phyloP scores from a whole-genome alignment of 2,888 invertebrate species.

The Leptinotarsa haldemani region DNA sequence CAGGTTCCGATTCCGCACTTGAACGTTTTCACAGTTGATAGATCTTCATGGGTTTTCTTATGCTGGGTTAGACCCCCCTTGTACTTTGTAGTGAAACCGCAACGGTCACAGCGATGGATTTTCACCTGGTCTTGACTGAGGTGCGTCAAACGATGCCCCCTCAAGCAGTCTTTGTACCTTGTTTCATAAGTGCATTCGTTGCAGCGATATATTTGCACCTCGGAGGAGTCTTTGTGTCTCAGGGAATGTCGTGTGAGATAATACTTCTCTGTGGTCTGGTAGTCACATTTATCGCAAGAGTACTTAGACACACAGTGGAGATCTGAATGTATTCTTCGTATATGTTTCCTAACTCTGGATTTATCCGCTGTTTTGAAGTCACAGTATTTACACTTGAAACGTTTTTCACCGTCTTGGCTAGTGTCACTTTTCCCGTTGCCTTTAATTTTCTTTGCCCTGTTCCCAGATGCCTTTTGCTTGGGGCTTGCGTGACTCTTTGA shows the following conservation, averaged over 20 bases:
- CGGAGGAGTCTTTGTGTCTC: slow-evolving; percentile 6
- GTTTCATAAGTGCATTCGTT: slow-evolving; percentile 9
- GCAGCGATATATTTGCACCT: background rate
- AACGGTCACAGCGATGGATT: background rate
- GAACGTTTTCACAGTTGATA: background rate
- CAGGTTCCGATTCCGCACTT: slow-evolving; percentile 6
- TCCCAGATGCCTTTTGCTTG: background rate
- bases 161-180: background rate
- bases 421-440: too few species aligned
- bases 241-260: slow-evolving; percentile 14
- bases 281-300: slow-evolving; percentile 16
- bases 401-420: background rate
- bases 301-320: background rate
- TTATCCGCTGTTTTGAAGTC: slow-evolving; percentile 4
- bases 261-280: background rate
- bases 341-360: background rate
- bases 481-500: background rate
- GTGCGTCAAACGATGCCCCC: slow-evolving; percentile 1
- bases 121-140: background rate
- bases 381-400: slow-evolving; percentile 12
- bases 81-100: slow-evolving; percentile 12
- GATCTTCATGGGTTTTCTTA: slow-evolving; percentile 3
- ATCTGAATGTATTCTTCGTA: background rate
- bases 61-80: slow-evolving; percentile 9
- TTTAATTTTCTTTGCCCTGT: background rate